Conservation (phyloP, 2,888 invertebrate species). For the Eudemis profundana region DNA sequence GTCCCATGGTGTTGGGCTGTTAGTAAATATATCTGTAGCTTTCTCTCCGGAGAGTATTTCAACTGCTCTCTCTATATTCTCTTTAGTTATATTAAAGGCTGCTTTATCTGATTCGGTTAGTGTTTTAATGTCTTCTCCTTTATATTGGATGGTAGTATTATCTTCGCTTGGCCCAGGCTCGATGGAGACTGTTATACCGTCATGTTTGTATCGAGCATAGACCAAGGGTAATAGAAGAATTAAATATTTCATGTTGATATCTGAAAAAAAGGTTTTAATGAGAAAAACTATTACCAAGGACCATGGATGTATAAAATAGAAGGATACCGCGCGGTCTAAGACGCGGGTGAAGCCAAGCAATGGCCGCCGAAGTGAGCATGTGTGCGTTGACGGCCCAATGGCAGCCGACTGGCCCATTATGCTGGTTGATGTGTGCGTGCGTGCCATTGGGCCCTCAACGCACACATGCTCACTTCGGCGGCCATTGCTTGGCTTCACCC, state of each 20-base stretch:
- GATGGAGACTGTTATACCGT: slow-evolving; percentile 2
- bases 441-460: too few relatives aligned
- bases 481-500: too few relatives aligned
- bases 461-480: too few relatives aligned
- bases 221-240: slow-evolving; percentile 7
- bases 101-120: slow-evolving; percentile 26
- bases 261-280: slow-evolving; percentile 1
- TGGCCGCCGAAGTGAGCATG: too few relatives aligned
- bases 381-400: too few relatives aligned
- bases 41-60: slow-evolving; percentile 16
- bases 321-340: too few relatives aligned
- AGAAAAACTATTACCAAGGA: too few relatives aligned
- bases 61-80: slow-evolving; percentile 5
- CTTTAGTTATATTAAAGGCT: slow-evolving; percentile 29
- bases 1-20: slow-evolving; percentile 39
- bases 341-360: too few relatives aligned
- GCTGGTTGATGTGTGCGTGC: too few relatives aligned
- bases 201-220: background rate
- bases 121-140: slow-evolving; percentile 15
- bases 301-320: too few relatives aligned
- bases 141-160: background rate
- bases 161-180: slow-evolving; percentile 3
- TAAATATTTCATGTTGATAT: background rate
- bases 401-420: too few relatives aligned
- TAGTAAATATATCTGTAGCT: slow-evolving; percentile 34